These are phyloP conservation scores for Leptosomus discolor DNA, from an alignment of 2,113 vertebrate genomes.

Conservation along the genomic window DNA sequence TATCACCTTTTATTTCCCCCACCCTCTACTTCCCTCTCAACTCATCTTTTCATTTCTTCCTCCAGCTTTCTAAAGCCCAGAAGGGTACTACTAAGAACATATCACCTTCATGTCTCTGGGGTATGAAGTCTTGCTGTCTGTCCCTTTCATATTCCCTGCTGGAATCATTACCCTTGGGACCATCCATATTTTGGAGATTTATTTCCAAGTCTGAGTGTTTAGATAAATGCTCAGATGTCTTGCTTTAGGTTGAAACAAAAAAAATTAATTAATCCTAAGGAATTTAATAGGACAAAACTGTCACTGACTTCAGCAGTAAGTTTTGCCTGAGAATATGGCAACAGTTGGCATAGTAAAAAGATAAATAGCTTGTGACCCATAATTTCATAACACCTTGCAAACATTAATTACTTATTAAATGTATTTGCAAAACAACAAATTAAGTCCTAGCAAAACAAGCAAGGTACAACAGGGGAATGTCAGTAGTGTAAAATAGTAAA, in stretches of 20 bases:
- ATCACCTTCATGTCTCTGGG: background rate
- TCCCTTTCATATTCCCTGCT: background rate
- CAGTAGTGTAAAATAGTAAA: background rate
- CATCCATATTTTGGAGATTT: background rate
- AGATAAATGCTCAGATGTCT: background rate
- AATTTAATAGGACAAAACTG: background rate
- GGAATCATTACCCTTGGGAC: background rate
- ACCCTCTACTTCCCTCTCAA: accelerated
- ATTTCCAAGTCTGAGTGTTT: background rate
- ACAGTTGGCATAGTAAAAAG: background rate
- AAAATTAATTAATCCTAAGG: background rate
- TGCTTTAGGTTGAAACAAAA: background rate
- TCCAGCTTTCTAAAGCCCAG: background rate
- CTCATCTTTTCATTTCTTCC: background rate
- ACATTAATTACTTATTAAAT: background rate
- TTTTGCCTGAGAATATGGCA: background rate
- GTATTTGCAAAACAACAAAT: background rate
- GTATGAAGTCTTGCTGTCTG: background rate
- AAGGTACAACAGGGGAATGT: background rate
- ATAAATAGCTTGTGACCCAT: background rate
- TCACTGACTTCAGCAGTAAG: background rate
- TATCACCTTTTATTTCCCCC: background rate
- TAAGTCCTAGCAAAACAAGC: background rate
- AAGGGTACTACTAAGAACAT: background rate
- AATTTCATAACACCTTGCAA: background rate